Conservation (phyloP, 2,797 vertebrate genomes). For the Urocyon cinereoargenteus region DNA sequence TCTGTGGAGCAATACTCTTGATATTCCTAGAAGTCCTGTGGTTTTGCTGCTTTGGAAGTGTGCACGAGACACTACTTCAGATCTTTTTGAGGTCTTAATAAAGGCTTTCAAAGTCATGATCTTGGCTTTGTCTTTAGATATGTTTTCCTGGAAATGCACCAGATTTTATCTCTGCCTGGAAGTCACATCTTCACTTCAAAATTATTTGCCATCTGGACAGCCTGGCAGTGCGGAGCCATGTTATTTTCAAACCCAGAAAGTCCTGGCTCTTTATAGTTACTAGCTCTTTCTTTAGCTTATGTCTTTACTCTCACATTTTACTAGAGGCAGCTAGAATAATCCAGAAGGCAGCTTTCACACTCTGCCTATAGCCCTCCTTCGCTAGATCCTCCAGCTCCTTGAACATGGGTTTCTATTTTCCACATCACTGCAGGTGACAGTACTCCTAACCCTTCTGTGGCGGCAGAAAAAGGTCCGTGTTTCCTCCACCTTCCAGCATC, state of each 20-base stretch:
- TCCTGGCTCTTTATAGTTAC: neutral
- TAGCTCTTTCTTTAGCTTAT: neutral
- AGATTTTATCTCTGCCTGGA: neutral
- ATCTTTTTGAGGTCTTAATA: neutral
- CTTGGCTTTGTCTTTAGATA: neutral
- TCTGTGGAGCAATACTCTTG: neutral
- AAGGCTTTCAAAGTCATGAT: neutral
- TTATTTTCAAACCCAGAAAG: neutral
- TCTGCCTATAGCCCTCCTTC: neutral
- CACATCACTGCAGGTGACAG: neutral
- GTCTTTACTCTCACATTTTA: neutral
- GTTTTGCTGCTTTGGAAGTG: neutral
- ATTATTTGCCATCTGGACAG: neutral
- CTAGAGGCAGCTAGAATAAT: neutral
- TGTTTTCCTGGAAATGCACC: neutral
- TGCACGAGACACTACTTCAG: neutral
- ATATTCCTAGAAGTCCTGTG: neutral
- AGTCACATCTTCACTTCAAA: neutral
- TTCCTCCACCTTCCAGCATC: neutral
- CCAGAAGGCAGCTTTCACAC: neutral
- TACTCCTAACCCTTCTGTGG: neutral
- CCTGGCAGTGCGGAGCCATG: neutral
- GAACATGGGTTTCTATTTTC: fast-evolving
- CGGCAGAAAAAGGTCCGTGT: neutral
- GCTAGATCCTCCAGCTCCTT: neutral